Conservation (phyloP, 1,140 invertebrate species). For the Papilio polyxenes region DNA sequence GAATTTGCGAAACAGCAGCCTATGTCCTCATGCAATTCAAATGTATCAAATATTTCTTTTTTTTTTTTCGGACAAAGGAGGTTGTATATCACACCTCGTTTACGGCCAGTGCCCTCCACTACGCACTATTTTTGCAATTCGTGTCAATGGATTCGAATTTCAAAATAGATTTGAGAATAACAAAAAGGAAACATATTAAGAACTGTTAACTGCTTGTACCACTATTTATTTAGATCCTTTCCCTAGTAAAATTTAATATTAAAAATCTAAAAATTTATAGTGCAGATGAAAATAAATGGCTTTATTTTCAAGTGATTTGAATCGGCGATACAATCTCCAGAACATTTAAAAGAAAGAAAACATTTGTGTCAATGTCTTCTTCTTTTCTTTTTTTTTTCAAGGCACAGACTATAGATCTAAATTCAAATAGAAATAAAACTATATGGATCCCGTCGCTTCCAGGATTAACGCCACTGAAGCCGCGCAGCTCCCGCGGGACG, state of each 20-base stretch:
- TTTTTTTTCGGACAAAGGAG: conserved; percentile 23
- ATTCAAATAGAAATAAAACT: conserved; percentile 7
- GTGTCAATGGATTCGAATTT: conserved; percentile 18
- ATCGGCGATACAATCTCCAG: no score
- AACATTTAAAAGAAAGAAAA: no score
- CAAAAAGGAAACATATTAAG: background rate
- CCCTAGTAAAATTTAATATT: no score
- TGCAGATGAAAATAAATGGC: no score
- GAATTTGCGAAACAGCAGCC: conserved; percentile 37
- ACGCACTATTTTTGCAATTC: conserved; percentile 26
- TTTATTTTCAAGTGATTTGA: no score
- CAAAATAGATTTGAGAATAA: background rate
- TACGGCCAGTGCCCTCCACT: conserved; percentile 28
- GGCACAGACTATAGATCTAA: background rate
- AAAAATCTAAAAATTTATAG: no score
- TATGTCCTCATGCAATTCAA: conserved; percentile 35
- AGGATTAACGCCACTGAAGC: conserved; percentile 25
- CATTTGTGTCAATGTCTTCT: background rate
- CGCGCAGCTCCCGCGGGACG: conserved; percentile 1
- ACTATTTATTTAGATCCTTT: no score
- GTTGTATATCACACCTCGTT: conserved; percentile 19
- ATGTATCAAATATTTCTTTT: conserved; percentile 39
- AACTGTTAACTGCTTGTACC: background rate
- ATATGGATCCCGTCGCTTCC: background rate
- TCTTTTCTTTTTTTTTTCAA: background rate